Evolutionary conservation across 1,140 invertebrate genomes (phyloP).

Genomic region (Araneus ventricosus): DNA sequence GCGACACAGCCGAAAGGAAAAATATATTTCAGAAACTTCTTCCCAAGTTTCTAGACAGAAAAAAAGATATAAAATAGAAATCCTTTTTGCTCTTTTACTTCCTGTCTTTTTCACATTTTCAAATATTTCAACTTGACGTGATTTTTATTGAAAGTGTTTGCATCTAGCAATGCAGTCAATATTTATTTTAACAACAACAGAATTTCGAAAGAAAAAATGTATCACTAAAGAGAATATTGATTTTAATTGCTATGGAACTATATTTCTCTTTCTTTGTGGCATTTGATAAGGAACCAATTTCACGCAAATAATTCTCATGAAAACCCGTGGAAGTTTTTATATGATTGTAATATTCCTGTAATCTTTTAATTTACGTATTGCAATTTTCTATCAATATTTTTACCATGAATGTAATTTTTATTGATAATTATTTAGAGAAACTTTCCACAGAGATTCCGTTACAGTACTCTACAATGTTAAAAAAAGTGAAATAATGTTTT

Average conservation of each 20-base stretch:
- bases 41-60: neutral
- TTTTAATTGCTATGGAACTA: neutral
- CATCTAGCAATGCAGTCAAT: neutral
- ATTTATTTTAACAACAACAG: neutral
- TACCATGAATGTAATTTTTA: too few species aligned
- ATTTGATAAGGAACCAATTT: too few species aligned
- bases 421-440: too few species aligned
- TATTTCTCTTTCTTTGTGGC: too few species aligned
- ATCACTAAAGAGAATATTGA: neutral
- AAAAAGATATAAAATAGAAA: neutral
- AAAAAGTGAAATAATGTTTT: too few species aligned
- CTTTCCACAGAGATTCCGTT: too few species aligned
- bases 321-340: too few species aligned
- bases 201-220: neutral
- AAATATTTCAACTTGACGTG: slow-evolving; percentile 4
- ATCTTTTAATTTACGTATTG: too few species aligned
- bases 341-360: too few species aligned
- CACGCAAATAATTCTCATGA: too few species aligned
- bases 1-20: neutral
- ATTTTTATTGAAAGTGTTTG: neutral
- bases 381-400: too few species aligned
- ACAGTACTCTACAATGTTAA: too few species aligned
- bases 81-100: neutral
- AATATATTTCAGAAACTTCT: neutral
- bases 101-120: neutral